These are phyloP conservation scores for Pantherophis alleghaniensis DNA, from an alignment of 2,797 vertebrate species.

Conservation along the genomic window DNA sequence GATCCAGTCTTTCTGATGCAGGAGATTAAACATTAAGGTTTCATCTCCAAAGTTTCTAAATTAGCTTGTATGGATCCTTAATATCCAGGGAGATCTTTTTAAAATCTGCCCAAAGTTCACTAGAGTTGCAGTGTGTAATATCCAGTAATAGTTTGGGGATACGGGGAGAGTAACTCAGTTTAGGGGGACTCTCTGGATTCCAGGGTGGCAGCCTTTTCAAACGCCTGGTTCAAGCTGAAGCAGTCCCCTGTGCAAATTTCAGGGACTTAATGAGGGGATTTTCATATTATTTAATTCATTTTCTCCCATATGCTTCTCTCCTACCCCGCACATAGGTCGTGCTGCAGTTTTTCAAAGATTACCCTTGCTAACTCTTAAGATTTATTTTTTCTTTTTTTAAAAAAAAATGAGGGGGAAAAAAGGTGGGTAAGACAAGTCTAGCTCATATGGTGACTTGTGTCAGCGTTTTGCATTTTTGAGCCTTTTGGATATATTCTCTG, in stretches of 20 bases:
- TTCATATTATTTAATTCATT: too few relatives aligned
- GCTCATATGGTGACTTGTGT: background rate
- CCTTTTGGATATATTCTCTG: background rate
- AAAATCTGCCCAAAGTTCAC: background rate
- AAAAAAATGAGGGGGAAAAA: background rate
- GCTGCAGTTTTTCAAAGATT: background rate
- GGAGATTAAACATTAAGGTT: background rate
- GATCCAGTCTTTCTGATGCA: background rate
- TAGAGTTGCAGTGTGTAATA: background rate
- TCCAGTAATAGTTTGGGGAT: background rate
- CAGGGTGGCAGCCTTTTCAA: background rate
- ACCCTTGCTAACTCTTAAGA: background rate
- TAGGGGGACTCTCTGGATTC: background rate
- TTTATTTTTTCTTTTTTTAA: background rate
- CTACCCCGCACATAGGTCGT: too few relatives aligned
- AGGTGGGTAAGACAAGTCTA: background rate
- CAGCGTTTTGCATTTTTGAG: background rate
- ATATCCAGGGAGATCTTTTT: background rate
- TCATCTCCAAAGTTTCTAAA: background rate
- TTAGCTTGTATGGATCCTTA: background rate
- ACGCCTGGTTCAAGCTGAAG: background rate
- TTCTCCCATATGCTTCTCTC: background rate
- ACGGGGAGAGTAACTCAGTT: background rate
- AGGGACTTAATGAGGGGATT: background rate
- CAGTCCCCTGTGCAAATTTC: background rate